Base-by-base conservation (phyloP, 2,113 vertebrate species). In the Scomber colias region DNA sequence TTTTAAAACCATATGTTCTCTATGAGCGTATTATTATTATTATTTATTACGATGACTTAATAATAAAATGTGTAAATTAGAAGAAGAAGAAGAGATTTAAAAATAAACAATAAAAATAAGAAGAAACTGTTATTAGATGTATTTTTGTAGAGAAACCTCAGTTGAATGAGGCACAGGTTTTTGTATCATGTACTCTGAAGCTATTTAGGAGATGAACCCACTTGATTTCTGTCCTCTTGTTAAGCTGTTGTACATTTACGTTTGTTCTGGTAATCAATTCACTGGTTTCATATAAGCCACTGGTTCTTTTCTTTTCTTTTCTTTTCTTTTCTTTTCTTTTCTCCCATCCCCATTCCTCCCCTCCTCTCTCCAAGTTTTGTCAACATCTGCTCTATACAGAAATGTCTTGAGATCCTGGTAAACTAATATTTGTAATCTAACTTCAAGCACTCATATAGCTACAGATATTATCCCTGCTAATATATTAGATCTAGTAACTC, bases 81-180 rank as follows among this genome's bases (percentile, higher is more conserved):
- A 21, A 79, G 49, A 35, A 79, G 49, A 35, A 54, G 9, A 9
- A 65, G 35, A 21, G 21, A 21, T 21, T 21, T 21, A 21, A 21
- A 21, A 21, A 21, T 21, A 1, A 21, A 21, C 1, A 40, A 14
- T 11, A 78, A 84, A 53, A 6, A 12, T 65, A 54, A 46, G 8
- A 16, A 78, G 13, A 82, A 31, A 49, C 77, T 84, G 84, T 87
- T 82, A 79, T 78, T 90, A 82, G 81, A 91, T 87, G 92, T 93
- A 92, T 93, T 93, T 93, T 93, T 93, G 83, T 91, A 93, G 89
- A 67, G n/a, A 77, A 66, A 31, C 89, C 90, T 90, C 87, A 88
- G 83, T 87, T 91, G 81, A 89, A 88, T 87, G 89, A 87, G 89
- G 86, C 67, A 24, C 46, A 49, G 79, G 71, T 21, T 90, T 90